Base-by-base conservation (phyloP, 2,797 vertebrate species). In the Enteromius viviparus region DNA sequence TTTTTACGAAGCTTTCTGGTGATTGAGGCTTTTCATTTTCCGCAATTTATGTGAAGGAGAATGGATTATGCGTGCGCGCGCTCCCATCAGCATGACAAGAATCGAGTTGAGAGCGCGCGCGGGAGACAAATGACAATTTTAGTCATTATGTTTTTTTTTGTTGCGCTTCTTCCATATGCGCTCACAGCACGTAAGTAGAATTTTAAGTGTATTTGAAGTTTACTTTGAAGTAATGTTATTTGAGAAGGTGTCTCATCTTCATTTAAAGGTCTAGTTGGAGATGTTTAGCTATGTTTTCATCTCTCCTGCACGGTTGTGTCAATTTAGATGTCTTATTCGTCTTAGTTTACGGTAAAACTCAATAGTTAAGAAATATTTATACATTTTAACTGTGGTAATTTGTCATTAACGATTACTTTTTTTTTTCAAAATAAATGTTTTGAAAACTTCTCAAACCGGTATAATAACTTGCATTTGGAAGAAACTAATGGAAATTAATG, bases 101-200 rank as follows among this genome's bases (percentile, higher is more conserved):
- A 79, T 49, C 34, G 58, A 65, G 62, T 51, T 17, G 70, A 68
- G 69, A 49, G 65, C 64, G 58, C 70, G 70, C 65, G 66, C 65
- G 64, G 15, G 53, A 17, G 81, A 76, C 45, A 32, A 66, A 49
- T 58, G 58, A 64, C 55, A 37, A 45, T 78, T 45, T 55, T 74
- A 29, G 34, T 76, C 34, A 55, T 68, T 14, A 72, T 72, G 66
- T 49, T 75, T 83, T 81, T 90, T 78, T 87, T 92, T 80, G 62
- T 86, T 29, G 85, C 93, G 68, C 68, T 93, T 10, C 82, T 85
- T 85, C 91, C 92, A 79, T 89, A 80, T 62, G 89, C 85, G 87
- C 78, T 91, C 53, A 60, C 90, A 83, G 92, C 93, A 76, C 90
- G 94, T 95, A 89, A 94, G 94, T 94, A 93, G 66, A 65, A 55